A percentile compares a stretch with the other conserved stretches of the same genome.
Conservation (phyloP, 1,140 invertebrate genomes). For the Stegodyphus dumicola region DNA sequence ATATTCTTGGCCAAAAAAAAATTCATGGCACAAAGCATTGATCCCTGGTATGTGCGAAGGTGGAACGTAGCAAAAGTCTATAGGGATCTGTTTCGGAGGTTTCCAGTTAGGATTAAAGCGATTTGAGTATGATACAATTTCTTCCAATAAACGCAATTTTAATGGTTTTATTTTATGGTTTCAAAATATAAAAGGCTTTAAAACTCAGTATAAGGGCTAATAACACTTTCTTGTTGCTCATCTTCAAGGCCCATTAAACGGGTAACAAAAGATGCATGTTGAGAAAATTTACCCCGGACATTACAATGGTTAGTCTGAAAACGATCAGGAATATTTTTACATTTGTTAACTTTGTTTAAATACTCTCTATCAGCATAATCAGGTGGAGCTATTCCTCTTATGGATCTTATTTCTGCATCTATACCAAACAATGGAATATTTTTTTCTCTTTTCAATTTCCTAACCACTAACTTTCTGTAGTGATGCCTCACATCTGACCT, state of each 20-base stretch:
- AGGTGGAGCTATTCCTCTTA: slow-evolving; percentile 31
- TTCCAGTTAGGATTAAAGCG: slow-evolving; percentile 71
- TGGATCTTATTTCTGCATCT: slow-evolving; percentile 21
- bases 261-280: slow-evolving; percentile 29
- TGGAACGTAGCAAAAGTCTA: slow-evolving; percentile 88
- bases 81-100: slow-evolving; percentile 68
- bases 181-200: slow-evolving; percentile 83
- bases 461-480: slow-evolving; percentile 49
- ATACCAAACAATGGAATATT: slow-evolving; percentile 54
- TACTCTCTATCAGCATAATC: slow-evolving; percentile 24
- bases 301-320: slow-evolving; percentile 20
- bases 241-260: slow-evolving; percentile 61
- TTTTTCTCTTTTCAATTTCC: slow-evolving; percentile 54
- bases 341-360: neutral
- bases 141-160: slow-evolving; percentile 79
- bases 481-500: slow-evolving; percentile 19
- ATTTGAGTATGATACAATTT: slow-evolving; percentile 76
- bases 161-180: slow-evolving; percentile 75
- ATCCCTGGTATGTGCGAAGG: slow-evolving; percentile 89
- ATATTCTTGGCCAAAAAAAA: slow-evolving; percentile 93
- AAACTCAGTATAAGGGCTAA: slow-evolving; percentile 71
- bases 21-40: slow-evolving; percentile 82
- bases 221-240: slow-evolving; percentile 68
- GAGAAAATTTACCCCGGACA: slow-evolving; percentile 2
- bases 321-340: slow-evolving; percentile 44